These are phyloP conservation scores for Sicus ferrugineus DNA, from an alignment of 2,888 invertebrate genomes.

Conservation along the genomic window DNA sequence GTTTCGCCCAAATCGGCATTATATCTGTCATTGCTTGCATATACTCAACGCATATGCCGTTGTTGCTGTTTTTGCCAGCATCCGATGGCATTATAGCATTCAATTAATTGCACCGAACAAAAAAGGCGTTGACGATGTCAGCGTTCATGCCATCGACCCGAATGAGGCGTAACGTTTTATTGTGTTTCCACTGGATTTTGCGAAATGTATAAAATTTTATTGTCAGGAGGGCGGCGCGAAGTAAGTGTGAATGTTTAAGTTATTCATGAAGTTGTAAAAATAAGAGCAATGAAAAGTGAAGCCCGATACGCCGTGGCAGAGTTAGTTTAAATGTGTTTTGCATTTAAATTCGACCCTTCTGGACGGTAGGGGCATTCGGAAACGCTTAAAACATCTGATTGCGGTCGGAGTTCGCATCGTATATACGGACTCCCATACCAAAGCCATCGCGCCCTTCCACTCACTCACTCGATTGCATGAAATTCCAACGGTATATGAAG, in stretches of 20 bases:
- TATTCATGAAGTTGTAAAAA: conserved; percentile 23
- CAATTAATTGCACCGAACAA: conserved; percentile 22
- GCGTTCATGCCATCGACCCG: not conserved
- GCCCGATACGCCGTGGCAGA: not conserved
- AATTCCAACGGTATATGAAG: not conserved
- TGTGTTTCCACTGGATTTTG: conserved; percentile 4
- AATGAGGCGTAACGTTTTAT: conserved; percentile 19
- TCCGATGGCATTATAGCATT: not conserved
- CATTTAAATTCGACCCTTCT: conserved; percentile 18
- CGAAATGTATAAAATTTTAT: conserved; percentile 22
- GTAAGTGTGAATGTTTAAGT: conserved; percentile 28
- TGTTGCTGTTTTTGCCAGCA: not conserved
- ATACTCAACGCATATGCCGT: not conserved
- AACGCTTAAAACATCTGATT: conserved; percentile 27
- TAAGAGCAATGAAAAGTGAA: not conserved
- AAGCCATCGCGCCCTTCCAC: not conserved
- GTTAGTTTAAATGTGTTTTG: not conserved
- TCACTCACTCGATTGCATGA: not conserved
- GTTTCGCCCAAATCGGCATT: not conserved
- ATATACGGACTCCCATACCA: conserved; percentile 5
- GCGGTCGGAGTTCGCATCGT: conserved; percentile 21
- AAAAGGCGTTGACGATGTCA: not conserved
- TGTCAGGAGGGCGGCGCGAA: conserved; percentile 2
- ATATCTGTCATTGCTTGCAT: not conserved
- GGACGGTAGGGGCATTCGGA: conserved; percentile 16